Evolutionary conservation across 2,797 vertebrate genomes (phyloP), one percentile per base, ranked within the genome.

Genomic region (Rhadinocentrus ornatus): DNA sequence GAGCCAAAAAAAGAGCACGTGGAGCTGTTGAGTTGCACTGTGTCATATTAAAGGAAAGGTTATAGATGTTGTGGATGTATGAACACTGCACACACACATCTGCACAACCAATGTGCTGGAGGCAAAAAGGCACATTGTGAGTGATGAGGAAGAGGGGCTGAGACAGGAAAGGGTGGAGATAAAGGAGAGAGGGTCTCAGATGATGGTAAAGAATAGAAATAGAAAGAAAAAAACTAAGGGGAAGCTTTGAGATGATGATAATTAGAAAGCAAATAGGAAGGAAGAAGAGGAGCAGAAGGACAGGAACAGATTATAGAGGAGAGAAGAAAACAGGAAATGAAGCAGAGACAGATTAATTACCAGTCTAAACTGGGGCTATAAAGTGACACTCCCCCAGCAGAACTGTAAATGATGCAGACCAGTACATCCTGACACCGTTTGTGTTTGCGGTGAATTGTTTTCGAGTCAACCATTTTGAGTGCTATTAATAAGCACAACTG

Each of bases 261-360:
- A 12, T 29, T 22, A 34, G 57, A 54, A 26, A 22, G 55, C 27
- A 60, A 52, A 3, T 26, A 22, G 29, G 50, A 55, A 46, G 69
- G 10, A 9, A 37, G 65, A 67, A 26, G 41, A 48, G 31, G 15
- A 52, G 20, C 35, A 24, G 34, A 9, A 57, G 64, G 29, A 20
- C 39, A 20, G 46, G 24, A 32, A 31, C 48, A 6, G 56, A 54
- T 34, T 37, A 53, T 18, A 15, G 53, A 22, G 16, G n/a, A 66
- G 24, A 18, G 55, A 34, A 26, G 39, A 34, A 57, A 64, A 69
- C 35, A 35, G 41, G 57, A 75, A 73, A 50, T 11, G 58, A 67
- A 52, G 24, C 0, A 8, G 41, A 70, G 55, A 41, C 31, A 50
- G 72, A 74, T 70, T 61, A 82, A 59, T 69, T 57, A 52, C 62